Conservation (phyloP, 2,888 invertebrate species). For the Chymomyza caudatula region DNA sequence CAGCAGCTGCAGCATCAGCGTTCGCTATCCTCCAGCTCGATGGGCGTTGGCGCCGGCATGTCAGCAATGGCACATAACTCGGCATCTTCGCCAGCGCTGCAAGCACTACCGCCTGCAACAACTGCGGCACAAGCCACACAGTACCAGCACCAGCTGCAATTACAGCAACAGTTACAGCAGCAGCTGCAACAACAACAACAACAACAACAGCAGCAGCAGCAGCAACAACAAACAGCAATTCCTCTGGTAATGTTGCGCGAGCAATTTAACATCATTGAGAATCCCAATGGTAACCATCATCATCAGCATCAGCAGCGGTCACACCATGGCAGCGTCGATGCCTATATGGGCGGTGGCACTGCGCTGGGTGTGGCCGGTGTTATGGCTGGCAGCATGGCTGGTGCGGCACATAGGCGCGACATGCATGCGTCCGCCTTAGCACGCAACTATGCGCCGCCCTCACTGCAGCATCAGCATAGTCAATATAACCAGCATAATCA, state of each 20-base stretch:
- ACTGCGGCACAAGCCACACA: slow-evolving; percentile 21
- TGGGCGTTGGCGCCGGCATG: slow-evolving; percentile 23
- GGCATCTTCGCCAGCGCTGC: slow-evolving; percentile 24
- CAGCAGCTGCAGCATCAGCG: slow-evolving; percentile 45
- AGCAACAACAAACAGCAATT: slow-evolving; percentile 75
- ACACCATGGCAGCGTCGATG: slow-evolving; percentile 36
- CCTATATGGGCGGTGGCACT: slow-evolving; percentile 2
- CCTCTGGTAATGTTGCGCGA: slow-evolving; percentile 80
- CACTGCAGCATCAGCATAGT: slow-evolving; percentile 43
- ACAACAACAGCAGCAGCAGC: slow-evolving; percentile 39
- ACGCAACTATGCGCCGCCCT: slow-evolving; percentile 12
- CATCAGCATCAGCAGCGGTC: slow-evolving; percentile 48
- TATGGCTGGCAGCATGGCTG: slow-evolving; percentile 2
- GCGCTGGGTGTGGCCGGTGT: slow-evolving; percentile 29
- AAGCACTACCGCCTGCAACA: slow-evolving; percentile 33
- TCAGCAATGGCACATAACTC: slow-evolving; percentile 20
- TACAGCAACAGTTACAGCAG: slow-evolving; percentile 35
- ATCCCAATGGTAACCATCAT: slow-evolving; percentile 74
- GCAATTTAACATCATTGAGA: slow-evolving; percentile 78
- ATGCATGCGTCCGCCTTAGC: slow-evolving; percentile 39
- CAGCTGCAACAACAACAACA: slow-evolving; percentile 43
- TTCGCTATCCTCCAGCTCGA: slow-evolving; percentile 45
- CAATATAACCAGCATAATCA: slow-evolving; percentile 34
- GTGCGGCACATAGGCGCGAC: slow-evolving; percentile 38
- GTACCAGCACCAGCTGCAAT: slow-evolving; percentile 42